Percentiles rank a stretch among this genome's conserved stretches.
Evolutionary conservation across 2,888 invertebrate species (phyloP).

Genomic region (Lydus trimaculatus): DNA sequence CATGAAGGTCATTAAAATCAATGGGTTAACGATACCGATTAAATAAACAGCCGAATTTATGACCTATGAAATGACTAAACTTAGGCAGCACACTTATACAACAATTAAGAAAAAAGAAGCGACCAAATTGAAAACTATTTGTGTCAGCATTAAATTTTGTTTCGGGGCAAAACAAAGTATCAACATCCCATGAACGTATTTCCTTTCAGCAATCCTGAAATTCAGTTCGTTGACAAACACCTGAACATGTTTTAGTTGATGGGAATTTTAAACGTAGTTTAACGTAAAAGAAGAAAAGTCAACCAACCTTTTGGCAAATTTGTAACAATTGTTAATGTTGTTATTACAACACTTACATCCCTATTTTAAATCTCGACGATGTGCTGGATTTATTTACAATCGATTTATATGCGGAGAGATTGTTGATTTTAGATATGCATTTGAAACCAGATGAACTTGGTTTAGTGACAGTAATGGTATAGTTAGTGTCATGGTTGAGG

Average conservation of each 20-base stretch:
- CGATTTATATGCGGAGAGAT: neutral
- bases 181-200: neutral
- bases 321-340: neutral
- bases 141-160: neutral
- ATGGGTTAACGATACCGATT: neutral
- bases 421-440: neutral
- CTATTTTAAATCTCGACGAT: neutral
- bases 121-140: neutral
- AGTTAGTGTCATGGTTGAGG: slow-evolving; percentile 6
- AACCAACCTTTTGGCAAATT: neutral
- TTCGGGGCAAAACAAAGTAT: neutral
- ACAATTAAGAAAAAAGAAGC: neutral
- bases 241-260: slow-evolving; percentile 4
- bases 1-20: too few relatives aligned
- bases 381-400: neutral
- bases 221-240: slow-evolving; percentile 1
- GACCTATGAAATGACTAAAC: slow-evolving; percentile 6
- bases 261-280: neutral
- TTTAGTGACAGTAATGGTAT: slow-evolving; percentile 4
- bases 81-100: neutral
- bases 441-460: neutral
- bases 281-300: neutral
- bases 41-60: slow-evolving; percentile 7
- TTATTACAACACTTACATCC: neutral
- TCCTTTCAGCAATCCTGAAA: neutral